Conservation (phyloP, 2,888 invertebrate genomes). For the Meliscaeva auricollis region DNA sequence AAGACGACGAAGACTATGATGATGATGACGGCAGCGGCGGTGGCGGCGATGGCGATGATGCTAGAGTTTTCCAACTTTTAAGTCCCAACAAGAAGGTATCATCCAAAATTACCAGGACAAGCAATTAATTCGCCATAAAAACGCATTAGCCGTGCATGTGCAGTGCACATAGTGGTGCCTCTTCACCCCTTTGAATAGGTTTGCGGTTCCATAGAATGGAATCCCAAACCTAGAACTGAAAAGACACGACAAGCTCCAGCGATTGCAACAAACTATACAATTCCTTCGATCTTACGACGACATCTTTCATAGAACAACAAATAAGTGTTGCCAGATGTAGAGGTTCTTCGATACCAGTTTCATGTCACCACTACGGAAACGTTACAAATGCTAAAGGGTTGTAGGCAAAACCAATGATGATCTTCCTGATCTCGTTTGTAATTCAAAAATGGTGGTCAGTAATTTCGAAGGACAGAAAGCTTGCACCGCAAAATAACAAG, state of each 20-base stretch:
- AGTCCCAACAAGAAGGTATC: constrained; percentile 57
- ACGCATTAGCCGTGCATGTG: constrained; percentile 74
- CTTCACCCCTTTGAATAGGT: constrained; percentile 15
- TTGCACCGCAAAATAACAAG: too few relatives aligned
- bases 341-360: neutral
- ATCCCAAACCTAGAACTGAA: constrained; percentile 14
- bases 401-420: too few relatives aligned
- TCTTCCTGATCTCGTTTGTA: too few relatives aligned
- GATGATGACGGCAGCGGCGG: neutral
- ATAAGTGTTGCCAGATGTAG: constrained; percentile 7
- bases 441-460: too few relatives aligned
- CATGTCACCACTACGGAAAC: neutral
- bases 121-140: constrained; percentile 76
- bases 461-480: too few relatives aligned
- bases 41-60: neutral
- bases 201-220: constrained; percentile 31
- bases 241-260: constrained; percentile 44
- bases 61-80: constrained; percentile 27
- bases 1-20: neutral
- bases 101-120: constrained; percentile 73
- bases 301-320: constrained; percentile 38
- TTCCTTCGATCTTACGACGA: constrained; percentile 30
- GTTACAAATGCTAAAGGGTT: too few relatives aligned
- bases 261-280: constrained; percentile 16
- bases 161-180: constrained; percentile 31